Conservation (phyloP, 1,140 invertebrate species). For the Calliphora vicina region DNA sequence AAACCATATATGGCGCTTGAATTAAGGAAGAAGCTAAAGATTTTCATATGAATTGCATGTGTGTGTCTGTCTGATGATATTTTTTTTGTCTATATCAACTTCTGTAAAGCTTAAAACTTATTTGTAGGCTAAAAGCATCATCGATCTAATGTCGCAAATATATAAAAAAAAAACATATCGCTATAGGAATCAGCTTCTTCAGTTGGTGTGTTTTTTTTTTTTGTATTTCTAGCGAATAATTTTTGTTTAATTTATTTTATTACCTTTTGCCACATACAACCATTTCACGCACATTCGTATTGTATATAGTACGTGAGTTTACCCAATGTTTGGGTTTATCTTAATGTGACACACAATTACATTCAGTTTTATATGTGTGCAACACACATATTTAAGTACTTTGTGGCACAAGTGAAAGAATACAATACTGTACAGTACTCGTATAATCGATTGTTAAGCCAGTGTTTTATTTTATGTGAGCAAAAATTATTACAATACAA, state of each 20-base stretch:
- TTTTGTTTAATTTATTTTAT: background rate
- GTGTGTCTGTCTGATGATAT: background rate
- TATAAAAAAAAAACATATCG: background rate
- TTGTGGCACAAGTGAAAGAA: background rate
- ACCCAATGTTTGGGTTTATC: background rate
- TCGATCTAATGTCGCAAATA: constrained; percentile 4
- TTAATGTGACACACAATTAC: background rate
- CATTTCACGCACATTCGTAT: background rate
- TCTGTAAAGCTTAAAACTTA: background rate
- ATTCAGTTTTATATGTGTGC: background rate
- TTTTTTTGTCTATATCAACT: background rate
- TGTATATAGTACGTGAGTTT: background rate
- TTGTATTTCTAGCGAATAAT: too few species aligned
- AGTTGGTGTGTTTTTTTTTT: background rate
- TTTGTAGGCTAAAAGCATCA: constrained; percentile 31
- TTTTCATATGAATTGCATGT: background rate
- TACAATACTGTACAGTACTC: background rate
- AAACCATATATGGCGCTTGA: constrained; percentile 19
- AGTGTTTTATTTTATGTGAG: background rate
- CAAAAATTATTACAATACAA: background rate
- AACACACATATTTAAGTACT: background rate
- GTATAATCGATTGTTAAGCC: background rate
- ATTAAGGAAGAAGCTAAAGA: background rate
- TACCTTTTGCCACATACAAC: background rate
- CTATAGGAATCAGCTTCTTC: constrained; percentile 4